Conservation (phyloP, 2,113 vertebrate genomes). For the Copsychus sechellarum region DNA sequence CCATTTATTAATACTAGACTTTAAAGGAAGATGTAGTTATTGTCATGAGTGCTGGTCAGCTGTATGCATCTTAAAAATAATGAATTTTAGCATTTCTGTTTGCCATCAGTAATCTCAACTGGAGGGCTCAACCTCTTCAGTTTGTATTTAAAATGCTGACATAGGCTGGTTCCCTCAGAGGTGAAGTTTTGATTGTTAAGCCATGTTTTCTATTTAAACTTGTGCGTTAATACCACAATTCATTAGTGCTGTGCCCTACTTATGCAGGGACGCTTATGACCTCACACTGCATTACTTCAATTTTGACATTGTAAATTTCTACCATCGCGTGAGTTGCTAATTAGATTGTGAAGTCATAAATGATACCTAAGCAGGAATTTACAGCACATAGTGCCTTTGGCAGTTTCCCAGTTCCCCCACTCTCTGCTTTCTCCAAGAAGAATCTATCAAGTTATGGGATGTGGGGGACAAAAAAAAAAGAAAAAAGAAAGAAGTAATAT, state of each 20-base stretch:
- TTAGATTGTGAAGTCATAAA: slow-evolving; percentile 75
- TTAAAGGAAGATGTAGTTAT: slow-evolving; percentile 26
- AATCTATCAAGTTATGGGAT: slow-evolving; percentile 9
- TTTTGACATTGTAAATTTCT: slow-evolving; percentile 72
- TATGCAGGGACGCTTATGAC: slow-evolving; percentile 49
- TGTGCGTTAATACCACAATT: slow-evolving; percentile 41
- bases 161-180: neutral
- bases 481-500: neutral
- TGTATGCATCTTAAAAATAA: neutral
- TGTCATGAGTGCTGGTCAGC: neutral
- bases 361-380: slow-evolving; percentile 65
- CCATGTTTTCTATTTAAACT: slow-evolving; percentile 64
- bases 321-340: slow-evolving; percentile 56
- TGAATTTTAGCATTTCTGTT: neutral
- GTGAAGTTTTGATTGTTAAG: slow-evolving; percentile 49
- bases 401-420: slow-evolving; percentile 37
- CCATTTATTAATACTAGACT: slow-evolving; percentile 61
- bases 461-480: neutral
- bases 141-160: neutral
- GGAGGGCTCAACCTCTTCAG: neutral
- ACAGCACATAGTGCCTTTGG: slow-evolving; percentile 10
- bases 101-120: neutral
- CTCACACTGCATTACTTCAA: slow-evolving; percentile 68
- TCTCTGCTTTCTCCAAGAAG: neutral
- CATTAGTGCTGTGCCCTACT: slow-evolving; percentile 44